phyloP scores from a whole-genome alignment of 1,140 invertebrate species.

The Bemisia tabaci region DNA sequence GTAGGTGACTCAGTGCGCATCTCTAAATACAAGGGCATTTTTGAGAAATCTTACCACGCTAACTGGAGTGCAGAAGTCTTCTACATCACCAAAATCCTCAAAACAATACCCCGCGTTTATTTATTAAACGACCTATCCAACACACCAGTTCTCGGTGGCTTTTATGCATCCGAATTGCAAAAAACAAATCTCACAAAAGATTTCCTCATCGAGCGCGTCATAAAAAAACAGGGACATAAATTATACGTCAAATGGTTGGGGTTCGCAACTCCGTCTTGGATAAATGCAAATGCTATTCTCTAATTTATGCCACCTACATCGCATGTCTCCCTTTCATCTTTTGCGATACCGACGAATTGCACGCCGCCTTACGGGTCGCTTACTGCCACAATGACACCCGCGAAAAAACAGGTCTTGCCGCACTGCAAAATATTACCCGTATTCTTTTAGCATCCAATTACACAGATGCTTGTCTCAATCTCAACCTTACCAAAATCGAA shows the following conservation, averaged over 20 bases:
- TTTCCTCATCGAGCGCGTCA: slow-evolving; percentile 26
- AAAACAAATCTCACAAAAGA: slow-evolving; percentile 23
- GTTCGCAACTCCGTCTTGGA: no score
- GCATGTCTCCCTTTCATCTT: no score
- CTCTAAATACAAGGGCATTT: neutral
- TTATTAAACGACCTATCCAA: neutral
- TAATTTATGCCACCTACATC: no score
- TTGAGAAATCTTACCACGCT: neutral
- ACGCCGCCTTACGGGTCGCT: no score
- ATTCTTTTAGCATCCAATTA: no score
- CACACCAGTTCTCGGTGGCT: slow-evolving; percentile 14
- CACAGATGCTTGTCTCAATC: no score
- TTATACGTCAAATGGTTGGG: slow-evolving; percentile 30
- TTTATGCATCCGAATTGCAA: slow-evolving; percentile 25
- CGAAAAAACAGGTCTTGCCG: no score
- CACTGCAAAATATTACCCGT: no score
- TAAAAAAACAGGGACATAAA: slow-evolving; percentile 23
- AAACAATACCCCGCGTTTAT: neutral
- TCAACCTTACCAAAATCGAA: no score
- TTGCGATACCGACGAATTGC: no score
- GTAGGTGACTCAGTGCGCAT: neutral
- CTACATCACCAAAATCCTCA: neutral
- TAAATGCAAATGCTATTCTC: no score
- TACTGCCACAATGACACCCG: no score
- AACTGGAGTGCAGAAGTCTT: neutral